Evolutionary conservation across 2,888 invertebrate species (phyloP).

Genomic region (Julus scandinavius): DNA sequence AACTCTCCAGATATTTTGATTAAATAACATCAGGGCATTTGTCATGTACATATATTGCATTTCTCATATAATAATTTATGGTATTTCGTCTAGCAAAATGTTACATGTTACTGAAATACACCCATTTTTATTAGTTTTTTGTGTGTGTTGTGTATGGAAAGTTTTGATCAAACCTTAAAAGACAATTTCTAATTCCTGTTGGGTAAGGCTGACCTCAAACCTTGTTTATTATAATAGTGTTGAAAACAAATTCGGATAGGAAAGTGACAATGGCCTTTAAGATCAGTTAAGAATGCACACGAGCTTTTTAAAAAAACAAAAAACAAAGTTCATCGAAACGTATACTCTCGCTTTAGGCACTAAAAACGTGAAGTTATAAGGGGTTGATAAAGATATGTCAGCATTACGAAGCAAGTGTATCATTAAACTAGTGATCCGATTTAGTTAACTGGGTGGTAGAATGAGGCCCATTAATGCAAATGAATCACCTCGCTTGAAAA

Average conservation of each 20-base stretch:
- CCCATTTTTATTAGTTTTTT: not conserved
- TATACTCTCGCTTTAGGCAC: not conserved
- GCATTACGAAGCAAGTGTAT: not conserved
- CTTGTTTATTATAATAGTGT: not conserved
- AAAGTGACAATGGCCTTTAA: slow-evolving; percentile 3
- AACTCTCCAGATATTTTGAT: too few species aligned
- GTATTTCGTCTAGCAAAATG: too few species aligned
- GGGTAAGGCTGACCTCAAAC: not conserved
- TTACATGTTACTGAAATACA: too few species aligned
- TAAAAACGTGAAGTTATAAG: not conserved
- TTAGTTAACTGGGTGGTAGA: not conserved
- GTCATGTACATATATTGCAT: too few species aligned
- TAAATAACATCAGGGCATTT: too few species aligned
- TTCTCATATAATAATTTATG: too few species aligned
- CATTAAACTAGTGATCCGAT: slow-evolving; percentile 11
- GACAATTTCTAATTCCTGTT: not conserved
- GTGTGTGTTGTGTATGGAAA: not conserved
- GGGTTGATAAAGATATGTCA: not conserved
- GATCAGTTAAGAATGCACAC: not conserved
- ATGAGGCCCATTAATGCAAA: not conserved
- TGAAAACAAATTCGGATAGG: not conserved
- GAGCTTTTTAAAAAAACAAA: not conserved
- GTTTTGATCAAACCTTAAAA: not conserved
- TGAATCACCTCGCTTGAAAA: not conserved
- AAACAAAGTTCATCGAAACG: not conserved